Evolutionary conservation across 2,797 vertebrate species (phyloP).

Genomic region (Glossophaga mutica): DNA sequence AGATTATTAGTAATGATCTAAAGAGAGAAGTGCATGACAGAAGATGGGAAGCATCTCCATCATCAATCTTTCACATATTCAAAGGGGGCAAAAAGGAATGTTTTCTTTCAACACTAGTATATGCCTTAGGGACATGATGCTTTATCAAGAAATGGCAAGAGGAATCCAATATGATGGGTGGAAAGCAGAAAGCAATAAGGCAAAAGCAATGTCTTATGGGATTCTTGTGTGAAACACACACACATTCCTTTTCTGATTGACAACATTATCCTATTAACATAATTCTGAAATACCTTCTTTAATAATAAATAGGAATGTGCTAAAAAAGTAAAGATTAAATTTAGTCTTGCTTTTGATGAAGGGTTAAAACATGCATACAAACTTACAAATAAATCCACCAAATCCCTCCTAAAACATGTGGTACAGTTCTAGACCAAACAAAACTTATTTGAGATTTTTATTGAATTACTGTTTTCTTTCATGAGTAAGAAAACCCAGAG

Average conservation of each 20-base stretch:
- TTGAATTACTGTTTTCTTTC: constrained; percentile 23
- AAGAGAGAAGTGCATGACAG: neutral
- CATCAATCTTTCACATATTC: constrained; percentile 14
- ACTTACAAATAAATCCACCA: constrained; percentile 3
- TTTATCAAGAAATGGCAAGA: constrained; percentile 28
- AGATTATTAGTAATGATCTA: constrained; percentile 44
- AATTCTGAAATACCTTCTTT: neutral
- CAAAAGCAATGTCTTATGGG: neutral
- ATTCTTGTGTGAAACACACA: neutral
- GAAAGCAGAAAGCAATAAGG: constrained; percentile 1
- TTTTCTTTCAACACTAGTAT: constrained; percentile 17
- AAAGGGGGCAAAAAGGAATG: neutral
- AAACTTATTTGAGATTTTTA: neutral
- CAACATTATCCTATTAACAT: neutral
- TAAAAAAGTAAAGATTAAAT: constrained; percentile 2
- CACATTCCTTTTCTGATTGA: neutral
- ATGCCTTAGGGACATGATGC: neutral
- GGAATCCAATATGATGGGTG: neutral
- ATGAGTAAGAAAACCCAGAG: constrained; percentile 4
- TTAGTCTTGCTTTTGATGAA: neutral
- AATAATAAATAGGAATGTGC: neutral
- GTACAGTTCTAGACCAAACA: neutral
- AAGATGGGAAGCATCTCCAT: neutral
- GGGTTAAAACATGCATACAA: neutral
- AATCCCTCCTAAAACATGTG: neutral